These are phyloP conservation scores for Grantiella picta DNA, from an alignment of 2,113 vertebrate genomes.

Conservation along the genomic window DNA sequence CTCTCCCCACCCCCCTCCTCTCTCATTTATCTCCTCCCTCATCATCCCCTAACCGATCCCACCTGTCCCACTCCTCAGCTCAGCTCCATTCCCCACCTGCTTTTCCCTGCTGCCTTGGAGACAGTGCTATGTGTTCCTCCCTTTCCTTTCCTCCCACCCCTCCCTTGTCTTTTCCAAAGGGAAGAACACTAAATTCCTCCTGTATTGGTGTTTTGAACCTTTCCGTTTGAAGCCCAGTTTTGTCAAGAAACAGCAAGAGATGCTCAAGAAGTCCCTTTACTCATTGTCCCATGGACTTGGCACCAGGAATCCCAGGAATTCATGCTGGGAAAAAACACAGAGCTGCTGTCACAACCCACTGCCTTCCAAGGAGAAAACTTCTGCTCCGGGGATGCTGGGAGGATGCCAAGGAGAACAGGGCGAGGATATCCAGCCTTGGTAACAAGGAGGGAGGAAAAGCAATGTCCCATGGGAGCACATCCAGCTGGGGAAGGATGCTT, in stretches of 20 bases:
- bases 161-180: not conserved
- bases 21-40: not conserved
- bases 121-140: rapidly evolving
- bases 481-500: not conserved
- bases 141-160: no score
- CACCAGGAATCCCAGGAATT: not conserved
- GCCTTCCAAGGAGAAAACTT: rapidly evolving
- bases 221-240: not conserved
- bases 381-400: not conserved
- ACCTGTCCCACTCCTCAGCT: not conserved
- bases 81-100: not conserved
- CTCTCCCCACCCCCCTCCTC: not conserved
- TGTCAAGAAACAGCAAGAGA: not conserved
- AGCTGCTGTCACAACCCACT: rapidly evolving
- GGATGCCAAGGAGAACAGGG: not conserved
- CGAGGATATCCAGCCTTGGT: rapidly evolving
- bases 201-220: rapidly evolving
- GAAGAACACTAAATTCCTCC: not conserved
- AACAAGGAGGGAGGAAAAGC: not conserved
- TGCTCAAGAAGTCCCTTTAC: not conserved
- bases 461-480: rapidly evolving
- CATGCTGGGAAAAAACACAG: rapidly evolving
- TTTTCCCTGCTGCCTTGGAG: no score
- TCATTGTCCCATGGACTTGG: not conserved
- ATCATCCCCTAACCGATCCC: not conserved